Evolutionary conservation across 2,888 invertebrate species (phyloP).

Genomic region (Crioceris asparagi): DNA sequence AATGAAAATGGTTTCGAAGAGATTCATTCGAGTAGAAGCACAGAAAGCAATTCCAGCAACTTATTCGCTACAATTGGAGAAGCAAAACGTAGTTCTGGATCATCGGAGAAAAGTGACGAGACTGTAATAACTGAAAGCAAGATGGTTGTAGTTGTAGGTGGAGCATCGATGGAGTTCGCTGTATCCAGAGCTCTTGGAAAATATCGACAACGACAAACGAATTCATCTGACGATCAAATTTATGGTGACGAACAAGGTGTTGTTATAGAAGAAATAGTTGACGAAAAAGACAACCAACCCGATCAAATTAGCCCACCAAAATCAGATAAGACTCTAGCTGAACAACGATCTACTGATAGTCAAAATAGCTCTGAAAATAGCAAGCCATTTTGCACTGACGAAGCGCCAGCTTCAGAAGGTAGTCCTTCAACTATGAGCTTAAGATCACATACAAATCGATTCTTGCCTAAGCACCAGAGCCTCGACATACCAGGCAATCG

Average conservation of each 20-base stretch:
- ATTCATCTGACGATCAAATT: slow-evolving; percentile 59
- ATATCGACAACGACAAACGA: slow-evolving; percentile 63
- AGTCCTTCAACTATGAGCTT: slow-evolving; percentile 56
- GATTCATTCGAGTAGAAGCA: slow-evolving; percentile 29
- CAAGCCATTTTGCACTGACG: slow-evolving; percentile 34
- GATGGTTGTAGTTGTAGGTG: slow-evolving; percentile 43
- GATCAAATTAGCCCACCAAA: slow-evolving; percentile 5
- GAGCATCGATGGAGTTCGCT: slow-evolving; percentile 72
- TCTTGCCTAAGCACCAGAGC: slow-evolving; percentile 60
- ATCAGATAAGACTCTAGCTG: slow-evolving; percentile 14
- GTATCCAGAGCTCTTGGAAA: slow-evolving; percentile 73
- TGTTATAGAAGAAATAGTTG: slow-evolving; percentile 26
- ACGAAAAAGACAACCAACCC: slow-evolving; percentile 17
- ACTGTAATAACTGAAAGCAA: slow-evolving; percentile 38
- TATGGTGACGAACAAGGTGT: slow-evolving; percentile 22
- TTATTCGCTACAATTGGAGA: slow-evolving; percentile 69
- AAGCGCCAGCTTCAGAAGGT: slow-evolving; percentile 51
- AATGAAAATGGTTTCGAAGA: slow-evolving; percentile 50
- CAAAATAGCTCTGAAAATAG: slow-evolving; percentile 25
- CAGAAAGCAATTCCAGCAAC: slow-evolving; percentile 47
- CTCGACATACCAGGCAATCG: slow-evolving; percentile 68
- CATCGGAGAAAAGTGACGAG: slow-evolving; percentile 49
- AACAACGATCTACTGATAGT: slow-evolving; percentile 32
- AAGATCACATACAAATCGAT: slow-evolving; percentile 47
- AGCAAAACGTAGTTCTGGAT: slow-evolving; percentile 50